These are phyloP conservation scores for Tragelaphus buxtoni DNA, from an alignment of 2,113 vertebrate species.

Conservation along the genomic window DNA sequence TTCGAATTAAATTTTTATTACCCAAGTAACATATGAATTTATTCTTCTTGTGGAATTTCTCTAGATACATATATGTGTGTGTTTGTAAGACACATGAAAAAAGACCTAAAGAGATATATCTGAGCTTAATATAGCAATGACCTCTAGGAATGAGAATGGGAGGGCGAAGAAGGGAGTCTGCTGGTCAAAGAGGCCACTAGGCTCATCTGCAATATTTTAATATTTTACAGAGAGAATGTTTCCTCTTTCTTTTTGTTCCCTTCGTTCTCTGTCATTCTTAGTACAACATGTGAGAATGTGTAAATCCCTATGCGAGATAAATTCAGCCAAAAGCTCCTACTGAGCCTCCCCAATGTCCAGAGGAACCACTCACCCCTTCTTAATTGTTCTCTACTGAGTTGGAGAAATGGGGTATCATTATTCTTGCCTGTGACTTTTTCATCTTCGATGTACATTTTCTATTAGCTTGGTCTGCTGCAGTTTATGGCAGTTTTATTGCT, in stretches of 20 bases:
- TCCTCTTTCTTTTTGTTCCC: not conserved
- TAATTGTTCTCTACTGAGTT: not conserved
- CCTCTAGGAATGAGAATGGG: not conserved
- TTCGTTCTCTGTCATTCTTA: constrained; percentile 4
- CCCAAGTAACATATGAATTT: constrained; percentile 7
- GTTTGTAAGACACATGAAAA: not conserved
- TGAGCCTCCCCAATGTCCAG: not conserved
- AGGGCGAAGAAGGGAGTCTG: not conserved
- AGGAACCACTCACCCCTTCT: not conserved
- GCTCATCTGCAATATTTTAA: not conserved
- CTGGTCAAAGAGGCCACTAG: not conserved
- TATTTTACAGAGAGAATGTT: not conserved
- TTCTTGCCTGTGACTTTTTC: constrained; percentile 1
- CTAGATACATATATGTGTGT: not conserved
- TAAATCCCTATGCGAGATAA: not conserved
- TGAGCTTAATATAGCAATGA: not conserved
- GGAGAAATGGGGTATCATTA: not conserved
- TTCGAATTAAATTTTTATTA: constrained; percentile 48
- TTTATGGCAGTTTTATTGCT: constrained; percentile 52
- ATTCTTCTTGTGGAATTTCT: constrained; percentile 39
- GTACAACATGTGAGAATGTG: not conserved
- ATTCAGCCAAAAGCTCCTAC: not conserved
- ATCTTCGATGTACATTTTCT: constrained; percentile 21
- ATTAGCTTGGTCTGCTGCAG: constrained; percentile 21
- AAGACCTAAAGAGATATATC: not conserved